Evolutionary conservation across 2,888 invertebrate species (phyloP), one percentile per base, ranked within the genome.

Genomic region (Tinea semifulvella): DNA sequence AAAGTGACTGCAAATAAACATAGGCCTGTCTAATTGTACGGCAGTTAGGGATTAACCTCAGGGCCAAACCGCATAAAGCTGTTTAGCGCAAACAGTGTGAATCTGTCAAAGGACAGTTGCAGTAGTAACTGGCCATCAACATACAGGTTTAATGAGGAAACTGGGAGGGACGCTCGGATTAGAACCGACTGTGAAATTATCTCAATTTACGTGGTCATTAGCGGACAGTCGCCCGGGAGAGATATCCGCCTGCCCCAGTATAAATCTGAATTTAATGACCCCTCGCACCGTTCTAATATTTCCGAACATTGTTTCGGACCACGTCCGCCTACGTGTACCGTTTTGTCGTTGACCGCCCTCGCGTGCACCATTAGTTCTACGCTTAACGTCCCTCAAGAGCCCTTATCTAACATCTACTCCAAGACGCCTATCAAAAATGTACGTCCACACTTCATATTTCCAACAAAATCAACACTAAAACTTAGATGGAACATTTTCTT

Each of bases 141-240:
- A 56, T 58, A 57, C 60, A 55, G 45, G 55, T 49, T 53, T 40
- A 40, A 40, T 40, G 56, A 48, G 52, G 56, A 43, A 48, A 48
- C 49, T 47, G 49, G 13, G 22, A 43, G 43, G 45, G 4, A 20
- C 16, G 42, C 38, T 19, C 20, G 47, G 47, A 47, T 48, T 48
- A 48, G 45, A 27, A 47, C 52, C 66, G 63, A 65, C 56, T 66
- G 65, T 64, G 69, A 73, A 81, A 82, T 82, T 80, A 81, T 82
- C 79, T 80, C 80, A 79, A 79, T 82, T 82, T 79, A 76, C 74
- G 57, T 72, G 79, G 81, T 80, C 81, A 81, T 82, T 82, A 82
- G 77, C 61, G 48, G 50, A 66, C 63, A 70, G 72, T 75, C 77
- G 76, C 75, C 57, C 69, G 68, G 75, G 79, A 68, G 77, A 80